phyloP scores from a whole-genome alignment of 1,140 invertebrate genomes.

The Elysia chlorotica region DNA sequence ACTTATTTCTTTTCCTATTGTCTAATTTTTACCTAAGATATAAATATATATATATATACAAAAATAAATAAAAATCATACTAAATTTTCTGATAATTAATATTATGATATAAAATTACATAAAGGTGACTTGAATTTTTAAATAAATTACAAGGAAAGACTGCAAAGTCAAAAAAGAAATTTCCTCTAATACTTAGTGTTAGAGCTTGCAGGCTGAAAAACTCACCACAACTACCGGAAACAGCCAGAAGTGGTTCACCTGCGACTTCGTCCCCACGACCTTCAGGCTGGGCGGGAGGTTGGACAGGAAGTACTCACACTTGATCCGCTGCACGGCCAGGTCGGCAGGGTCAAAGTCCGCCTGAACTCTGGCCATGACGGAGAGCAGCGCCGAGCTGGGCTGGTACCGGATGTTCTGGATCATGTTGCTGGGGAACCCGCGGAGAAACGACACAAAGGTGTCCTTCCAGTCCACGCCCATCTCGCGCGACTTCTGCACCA shows the following conservation, averaged over 20 bases:
- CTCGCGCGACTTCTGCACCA: conserved; percentile 31
- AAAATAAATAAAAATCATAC: too few species aligned
- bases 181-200: too few species aligned
- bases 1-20: too few species aligned
- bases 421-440: conserved; percentile 57
- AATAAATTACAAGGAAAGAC: too few species aligned
- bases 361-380: conserved; percentile 45
- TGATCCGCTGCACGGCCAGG: conserved; percentile 38
- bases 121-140: too few species aligned
- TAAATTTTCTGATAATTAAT: too few species aligned
- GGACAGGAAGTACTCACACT: conserved; percentile 53
- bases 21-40: too few species aligned
- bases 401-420: conserved; percentile 51
- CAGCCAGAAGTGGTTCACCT: conserved; percentile 59
- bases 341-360: conserved; percentile 36
- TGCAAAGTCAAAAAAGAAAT: too few species aligned
- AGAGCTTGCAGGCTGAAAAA: too few species aligned
- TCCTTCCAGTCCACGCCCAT: conserved; percentile 52
- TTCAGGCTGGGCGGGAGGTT: conserved; percentile 45
- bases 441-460: conserved; percentile 43
- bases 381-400: conserved; percentile 53
- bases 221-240: conserved; percentile 61
- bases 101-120: too few species aligned
- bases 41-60: too few species aligned
- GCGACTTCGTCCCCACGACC: conserved; percentile 49